A percentile compares a stretch with the other conserved stretches of the same genome.
These are phyloP conservation scores for Sardinella longiceps DNA, from an alignment of 2,797 vertebrate species.

Conservation along the genomic window DNA sequence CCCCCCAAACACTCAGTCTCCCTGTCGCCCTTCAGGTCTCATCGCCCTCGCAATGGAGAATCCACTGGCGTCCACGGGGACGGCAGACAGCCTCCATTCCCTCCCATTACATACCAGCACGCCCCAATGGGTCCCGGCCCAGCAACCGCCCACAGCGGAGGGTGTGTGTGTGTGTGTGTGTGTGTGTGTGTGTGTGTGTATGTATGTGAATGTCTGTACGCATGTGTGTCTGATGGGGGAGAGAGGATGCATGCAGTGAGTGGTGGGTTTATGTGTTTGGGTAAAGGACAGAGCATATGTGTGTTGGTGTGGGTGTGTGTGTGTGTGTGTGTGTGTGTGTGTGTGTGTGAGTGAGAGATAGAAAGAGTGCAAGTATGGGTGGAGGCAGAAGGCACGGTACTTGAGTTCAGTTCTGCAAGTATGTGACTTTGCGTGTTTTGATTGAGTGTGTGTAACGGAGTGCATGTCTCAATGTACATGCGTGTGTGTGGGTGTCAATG, in stretches of 20 bases:
- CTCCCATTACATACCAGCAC: constrained; percentile 72
- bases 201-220: constrained; percentile 37
- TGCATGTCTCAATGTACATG: constrained; percentile 31
- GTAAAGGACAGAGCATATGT: constrained; percentile 2
- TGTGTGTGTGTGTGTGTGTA: constrained; percentile 17
- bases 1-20: constrained; percentile 71
- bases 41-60: constrained; percentile 76
- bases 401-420: no score
- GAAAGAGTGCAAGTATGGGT: constrained; percentile 42
- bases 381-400: constrained; percentile 29
- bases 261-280: constrained; percentile 12
- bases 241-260: background rate
- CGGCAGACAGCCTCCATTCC: constrained; percentile 68
- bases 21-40: constrained; percentile 77
- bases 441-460: background rate
- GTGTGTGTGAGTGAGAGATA: background rate
- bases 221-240: constrained; percentile 1
- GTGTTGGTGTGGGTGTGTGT: background rate
- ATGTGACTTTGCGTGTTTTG: no score
- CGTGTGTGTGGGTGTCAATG: background rate
- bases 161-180: background rate
- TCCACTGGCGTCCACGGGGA: constrained; percentile 56
- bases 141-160: constrained; percentile 35
- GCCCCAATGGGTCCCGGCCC: constrained; percentile 65
- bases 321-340: background rate